phyloP scores from a whole-genome alignment of 2,888 invertebrate species.

The Homarus gammarus region DNA sequence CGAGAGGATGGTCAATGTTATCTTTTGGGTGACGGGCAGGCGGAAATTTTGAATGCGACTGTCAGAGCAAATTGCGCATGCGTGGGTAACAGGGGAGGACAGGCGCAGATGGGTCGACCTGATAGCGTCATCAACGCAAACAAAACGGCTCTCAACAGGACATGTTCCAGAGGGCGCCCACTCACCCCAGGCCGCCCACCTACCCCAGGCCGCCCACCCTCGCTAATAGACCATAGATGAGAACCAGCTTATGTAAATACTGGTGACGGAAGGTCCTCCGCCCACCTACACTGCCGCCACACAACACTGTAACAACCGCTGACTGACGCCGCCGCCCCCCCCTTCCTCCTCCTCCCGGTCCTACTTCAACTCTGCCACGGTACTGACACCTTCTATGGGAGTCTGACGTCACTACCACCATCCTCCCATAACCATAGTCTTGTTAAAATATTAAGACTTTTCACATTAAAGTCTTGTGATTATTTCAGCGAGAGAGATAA shows the following conservation, averaged over 20 bases:
- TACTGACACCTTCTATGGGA: too few species aligned
- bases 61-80: constrained; percentile 62
- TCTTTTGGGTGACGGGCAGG: constrained; percentile 56
- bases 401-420: too few species aligned
- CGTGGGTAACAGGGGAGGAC: constrained; percentile 61
- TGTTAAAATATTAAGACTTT: too few species aligned
- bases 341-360: too few species aligned
- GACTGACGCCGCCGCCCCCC: too few species aligned
- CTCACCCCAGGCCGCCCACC: constrained; percentile 33
- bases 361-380: too few species aligned
- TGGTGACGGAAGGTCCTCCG: constrained; percentile 19
- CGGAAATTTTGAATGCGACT: constrained; percentile 63
- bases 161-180: constrained; percentile 46
- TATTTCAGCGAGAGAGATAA: too few species aligned
- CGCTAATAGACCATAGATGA: constrained; percentile 56
- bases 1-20: constrained; percentile 49
- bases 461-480: too few species aligned
- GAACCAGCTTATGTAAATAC: constrained; percentile 19
- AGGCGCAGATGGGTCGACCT: constrained; percentile 52
- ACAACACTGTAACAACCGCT: too few species aligned
- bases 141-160: constrained; percentile 57
- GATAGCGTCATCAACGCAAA: constrained; percentile 67
- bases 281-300: constrained; percentile 21
- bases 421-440: too few species aligned
- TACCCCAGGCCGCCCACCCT: constrained; percentile 41